Evolutionary conservation across 2,888 invertebrate species (phyloP).

Genomic region (Apotomis betuletana): DNA sequence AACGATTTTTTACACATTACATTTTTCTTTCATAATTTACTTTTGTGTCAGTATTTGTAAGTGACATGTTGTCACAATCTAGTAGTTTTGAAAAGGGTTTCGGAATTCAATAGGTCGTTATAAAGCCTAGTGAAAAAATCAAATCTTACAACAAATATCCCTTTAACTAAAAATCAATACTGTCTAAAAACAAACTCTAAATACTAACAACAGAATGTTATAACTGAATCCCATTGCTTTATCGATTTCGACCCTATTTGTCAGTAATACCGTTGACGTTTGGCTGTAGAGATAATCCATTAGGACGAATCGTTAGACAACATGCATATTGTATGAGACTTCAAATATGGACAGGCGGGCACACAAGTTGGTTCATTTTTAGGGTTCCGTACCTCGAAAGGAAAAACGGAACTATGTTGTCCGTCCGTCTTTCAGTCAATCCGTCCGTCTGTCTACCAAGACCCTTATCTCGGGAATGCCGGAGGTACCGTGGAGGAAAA

Average conservation of each 20-base stretch:
- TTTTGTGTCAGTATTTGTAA: too few relatives aligned
- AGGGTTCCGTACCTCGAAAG: too few relatives aligned
- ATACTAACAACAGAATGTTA: neutral
- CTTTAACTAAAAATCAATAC: constrained; percentile 4
- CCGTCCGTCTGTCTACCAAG: too few relatives aligned
- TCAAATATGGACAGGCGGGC: constrained; percentile 19
- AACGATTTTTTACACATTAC: too few relatives aligned
- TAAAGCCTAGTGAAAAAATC: neutral
- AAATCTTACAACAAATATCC: neutral
- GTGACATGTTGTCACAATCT: too few relatives aligned
- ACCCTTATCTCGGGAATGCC: too few relatives aligned
- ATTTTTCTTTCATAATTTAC: too few relatives aligned
- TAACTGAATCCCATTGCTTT: neutral
- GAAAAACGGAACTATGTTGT: too few relatives aligned
- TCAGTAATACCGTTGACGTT: neutral
- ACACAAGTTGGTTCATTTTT: neutral
- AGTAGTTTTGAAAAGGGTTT: too few relatives aligned
- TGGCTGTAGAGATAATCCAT: constrained; percentile 5
- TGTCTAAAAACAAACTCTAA: constrained; percentile 12
- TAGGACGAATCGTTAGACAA: constrained; percentile 31
- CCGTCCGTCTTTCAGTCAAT: too few relatives aligned
- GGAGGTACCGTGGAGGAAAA: too few relatives aligned
- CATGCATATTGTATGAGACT: constrained; percentile 38
- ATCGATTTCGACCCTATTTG: neutral
- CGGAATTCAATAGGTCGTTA: too few relatives aligned